Conservation (phyloP, 2,113 vertebrate species). For the Trematomus loennbergii region DNA sequence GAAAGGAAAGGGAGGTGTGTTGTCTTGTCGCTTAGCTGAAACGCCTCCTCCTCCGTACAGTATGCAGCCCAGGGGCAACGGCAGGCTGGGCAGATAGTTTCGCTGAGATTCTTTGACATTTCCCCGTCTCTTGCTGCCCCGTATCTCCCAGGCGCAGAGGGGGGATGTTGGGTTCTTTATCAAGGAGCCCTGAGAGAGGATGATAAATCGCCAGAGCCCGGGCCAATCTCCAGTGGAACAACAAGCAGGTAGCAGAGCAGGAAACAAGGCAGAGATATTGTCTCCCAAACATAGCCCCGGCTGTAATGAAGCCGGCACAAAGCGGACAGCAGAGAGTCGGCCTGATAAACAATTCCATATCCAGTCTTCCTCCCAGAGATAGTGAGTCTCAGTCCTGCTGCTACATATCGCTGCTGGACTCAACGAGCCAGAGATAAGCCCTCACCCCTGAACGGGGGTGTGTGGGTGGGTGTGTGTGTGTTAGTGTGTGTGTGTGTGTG, state of each 20-base stretch:
- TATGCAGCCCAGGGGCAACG: conserved; percentile 62
- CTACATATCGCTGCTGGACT: conserved; percentile 66
- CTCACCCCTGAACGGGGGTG: conserved; percentile 36
- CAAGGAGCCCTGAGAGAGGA: conserved; percentile 72
- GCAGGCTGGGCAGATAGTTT: conserved; percentile 64
- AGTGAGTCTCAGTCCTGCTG: conserved; percentile 59
- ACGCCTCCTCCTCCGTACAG: conserved; percentile 53
- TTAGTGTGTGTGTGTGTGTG: too few species aligned
- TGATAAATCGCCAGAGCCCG: conserved; percentile 77
- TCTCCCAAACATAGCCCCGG: conserved; percentile 69
- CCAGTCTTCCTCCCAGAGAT: conserved; percentile 72
- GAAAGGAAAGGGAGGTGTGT: conserved; percentile 53
- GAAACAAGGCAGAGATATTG: conserved; percentile 79
- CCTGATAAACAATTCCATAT: conserved; percentile 78
- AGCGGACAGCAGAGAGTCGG: conserved; percentile 67
- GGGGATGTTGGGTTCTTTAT: conserved; percentile 75
- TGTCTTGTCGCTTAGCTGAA: conserved; percentile 66
- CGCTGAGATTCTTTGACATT: conserved; percentile 74
- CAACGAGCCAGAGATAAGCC: conserved; percentile 63
- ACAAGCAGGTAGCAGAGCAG: conserved; percentile 77
- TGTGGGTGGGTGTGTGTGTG: neutral
- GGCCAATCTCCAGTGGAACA: conserved; percentile 74
- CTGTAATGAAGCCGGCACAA: conserved; percentile 78
- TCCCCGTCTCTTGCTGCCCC: conserved; percentile 65
- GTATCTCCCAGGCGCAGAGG: conserved; percentile 74